Evolutionary conservation across 2,888 invertebrate species (phyloP), one percentile per base, ranked within the genome.

Genomic region (Pristionchus exspectatus): DNA sequence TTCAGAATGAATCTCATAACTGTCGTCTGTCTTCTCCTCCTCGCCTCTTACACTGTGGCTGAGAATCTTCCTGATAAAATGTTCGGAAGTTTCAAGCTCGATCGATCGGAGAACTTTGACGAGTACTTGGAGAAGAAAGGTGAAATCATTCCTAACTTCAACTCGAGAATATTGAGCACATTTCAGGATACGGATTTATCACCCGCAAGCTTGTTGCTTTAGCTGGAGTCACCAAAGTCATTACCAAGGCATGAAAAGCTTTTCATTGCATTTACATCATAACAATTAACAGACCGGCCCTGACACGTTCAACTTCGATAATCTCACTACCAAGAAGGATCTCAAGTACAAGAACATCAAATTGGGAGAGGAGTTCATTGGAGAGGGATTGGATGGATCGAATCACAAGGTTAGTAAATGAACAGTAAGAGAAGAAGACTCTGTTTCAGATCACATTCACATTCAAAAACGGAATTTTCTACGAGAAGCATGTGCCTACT

Each of bases 31-130:
- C 24, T 63, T 24, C 10, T n/a, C 7, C 5, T 63, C 63, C n/a
- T 63, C 9, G 63, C 24, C 63, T 21, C 63, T n/a, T 56, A 0
- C n/a, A 24, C n/a, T 9, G 24, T 21, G 21, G 63, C 24, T 24
- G n/a, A 63, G 24, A 63, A n/a, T 63, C 90, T 95, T 74, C 95
- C 95, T 1, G 91, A 91, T 5, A 91, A 92, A 86, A 95, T 95
- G 89, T 92, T 94, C 66, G 95, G 95, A n/a, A 90, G 89, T 21
- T 95, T 93, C 91, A 92, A 91, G 2, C 90, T 94, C 44, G 94
- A 95, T 66, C 90, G 87, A 59, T 93, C 93, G 87, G 95, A 95
- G 90, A 94, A 95, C 85, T 95, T 95, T 89, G 95, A 95, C 84
- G 95, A 95, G 90, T 95, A 93, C 85, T 90, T 95, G n/a, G 89